Percentiles rank a stretch among this genome's conserved stretches.
These are phyloP conservation scores for Todiramphus chloris DNA, from an alignment of 2,113 vertebrate genomes.

Conservation along the genomic window DNA sequence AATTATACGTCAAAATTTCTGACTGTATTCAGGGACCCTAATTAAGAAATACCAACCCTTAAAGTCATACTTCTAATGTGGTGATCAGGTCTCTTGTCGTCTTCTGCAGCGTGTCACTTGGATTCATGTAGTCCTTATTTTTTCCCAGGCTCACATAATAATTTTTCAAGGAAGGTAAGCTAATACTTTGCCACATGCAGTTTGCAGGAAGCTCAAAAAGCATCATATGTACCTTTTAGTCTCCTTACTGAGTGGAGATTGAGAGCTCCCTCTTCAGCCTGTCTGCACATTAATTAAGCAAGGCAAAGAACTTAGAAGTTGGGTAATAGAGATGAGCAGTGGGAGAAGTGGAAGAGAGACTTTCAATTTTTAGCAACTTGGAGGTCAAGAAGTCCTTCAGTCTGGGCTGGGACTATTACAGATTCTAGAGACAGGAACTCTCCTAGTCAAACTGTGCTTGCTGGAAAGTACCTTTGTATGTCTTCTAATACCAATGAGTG, in stretches of 20 bases:
- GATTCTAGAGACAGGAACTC: neutral
- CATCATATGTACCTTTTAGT: neutral
- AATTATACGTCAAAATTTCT: neutral
- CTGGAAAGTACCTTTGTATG: neutral
- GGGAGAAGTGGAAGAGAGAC: neutral
- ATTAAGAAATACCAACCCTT: neutral
- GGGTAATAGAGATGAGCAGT: neutral
- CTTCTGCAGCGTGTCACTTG: neutral
- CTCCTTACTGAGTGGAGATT: neutral
- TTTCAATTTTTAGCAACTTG: neutral
- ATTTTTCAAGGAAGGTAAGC: neutral
- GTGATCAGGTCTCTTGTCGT: neutral
- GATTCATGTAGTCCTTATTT: neutral
- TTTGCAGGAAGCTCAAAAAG: neutral
- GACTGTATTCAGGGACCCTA: neutral
- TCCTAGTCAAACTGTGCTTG: neutral
- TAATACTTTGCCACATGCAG: neutral
- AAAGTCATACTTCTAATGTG: neutral
- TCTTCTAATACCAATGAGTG: neutral
- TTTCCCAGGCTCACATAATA: neutral
- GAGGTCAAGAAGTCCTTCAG: neutral
- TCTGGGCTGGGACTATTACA: neutral
- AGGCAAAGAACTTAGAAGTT: neutral
- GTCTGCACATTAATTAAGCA: neutral
- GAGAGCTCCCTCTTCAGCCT: slow-evolving; percentile 49